Conservation (phyloP, 2,113 vertebrate genomes). For the Rhinolophus ferrumequinum region DNA sequence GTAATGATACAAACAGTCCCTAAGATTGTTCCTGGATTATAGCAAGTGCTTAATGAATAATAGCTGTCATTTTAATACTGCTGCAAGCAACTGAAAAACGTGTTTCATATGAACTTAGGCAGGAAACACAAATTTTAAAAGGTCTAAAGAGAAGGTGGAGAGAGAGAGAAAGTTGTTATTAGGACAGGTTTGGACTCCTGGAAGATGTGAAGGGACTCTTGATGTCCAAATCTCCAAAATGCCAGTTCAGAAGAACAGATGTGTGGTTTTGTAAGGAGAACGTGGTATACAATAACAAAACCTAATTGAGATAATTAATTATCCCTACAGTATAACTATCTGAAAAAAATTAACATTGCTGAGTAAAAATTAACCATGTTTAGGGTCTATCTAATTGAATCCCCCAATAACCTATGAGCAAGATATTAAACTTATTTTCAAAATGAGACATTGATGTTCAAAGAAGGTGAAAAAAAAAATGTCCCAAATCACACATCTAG, state of each 20-base stretch:
- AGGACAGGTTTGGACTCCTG: neutral
- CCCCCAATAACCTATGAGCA: neutral
- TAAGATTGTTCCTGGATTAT: neutral
- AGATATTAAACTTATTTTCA: neutral
- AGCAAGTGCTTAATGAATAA: neutral
- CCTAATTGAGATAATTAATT: neutral
- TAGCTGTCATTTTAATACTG: neutral
- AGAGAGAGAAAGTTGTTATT: neutral
- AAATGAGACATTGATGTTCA: neutral
- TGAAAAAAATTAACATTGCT: neutral
- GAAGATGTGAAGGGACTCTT: neutral
- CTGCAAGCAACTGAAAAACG: neutral
- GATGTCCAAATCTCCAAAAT: neutral
- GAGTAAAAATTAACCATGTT: slow-evolving; percentile 11
- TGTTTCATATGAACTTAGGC: neutral
- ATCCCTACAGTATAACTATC: neutral
- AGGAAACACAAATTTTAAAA: neutral
- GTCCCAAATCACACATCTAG: neutral
- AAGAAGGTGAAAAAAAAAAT: neutral
- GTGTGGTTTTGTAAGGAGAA: neutral
- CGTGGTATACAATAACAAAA: neutral
- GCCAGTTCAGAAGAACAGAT: neutral
- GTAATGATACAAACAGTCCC: neutral
- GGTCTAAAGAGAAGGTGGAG: neutral
- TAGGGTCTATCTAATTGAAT: neutral